phyloP scores from a whole-genome alignment of 2,797 vertebrate genomes.

The Phrynocephalus vlangalii region DNA sequence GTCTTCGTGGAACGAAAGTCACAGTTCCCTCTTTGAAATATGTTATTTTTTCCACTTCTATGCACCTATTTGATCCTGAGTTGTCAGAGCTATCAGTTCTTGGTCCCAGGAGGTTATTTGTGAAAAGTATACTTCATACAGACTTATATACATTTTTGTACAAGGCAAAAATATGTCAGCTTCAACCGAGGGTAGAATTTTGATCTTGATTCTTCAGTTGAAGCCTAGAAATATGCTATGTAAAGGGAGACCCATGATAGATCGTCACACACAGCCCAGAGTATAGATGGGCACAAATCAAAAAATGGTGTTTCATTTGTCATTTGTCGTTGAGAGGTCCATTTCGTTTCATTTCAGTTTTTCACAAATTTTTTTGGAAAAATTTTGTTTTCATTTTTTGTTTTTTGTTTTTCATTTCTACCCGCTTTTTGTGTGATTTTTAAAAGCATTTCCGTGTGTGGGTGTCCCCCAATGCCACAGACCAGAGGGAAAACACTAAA shows the following conservation, averaged over 20 bases:
- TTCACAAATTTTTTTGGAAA: too few species aligned
- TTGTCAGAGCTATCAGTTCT: not conserved
- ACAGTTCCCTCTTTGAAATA: not conserved
- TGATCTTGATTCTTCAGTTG: not conserved
- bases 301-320: too few species aligned
- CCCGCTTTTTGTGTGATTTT: too few species aligned
- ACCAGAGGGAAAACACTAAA: too few species aligned
- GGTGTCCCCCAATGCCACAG: too few species aligned
- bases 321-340: too few species aligned
- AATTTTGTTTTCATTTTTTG: too few species aligned
- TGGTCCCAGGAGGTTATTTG: not conserved
- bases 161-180: not conserved
- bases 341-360: too few species aligned
- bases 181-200: not conserved
- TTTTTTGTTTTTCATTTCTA: too few species aligned
- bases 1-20: not conserved
- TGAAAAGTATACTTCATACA: not conserved
- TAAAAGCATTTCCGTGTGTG: too few species aligned
- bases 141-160: not conserved
- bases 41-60: not conserved
- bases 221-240: not conserved
- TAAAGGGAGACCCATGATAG: not conserved
- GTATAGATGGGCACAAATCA: too few species aligned
- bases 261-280: not conserved
- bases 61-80: not conserved